phyloP scores from a whole-genome alignment of 1,140 invertebrate species.

The Cydia splendana region DNA sequence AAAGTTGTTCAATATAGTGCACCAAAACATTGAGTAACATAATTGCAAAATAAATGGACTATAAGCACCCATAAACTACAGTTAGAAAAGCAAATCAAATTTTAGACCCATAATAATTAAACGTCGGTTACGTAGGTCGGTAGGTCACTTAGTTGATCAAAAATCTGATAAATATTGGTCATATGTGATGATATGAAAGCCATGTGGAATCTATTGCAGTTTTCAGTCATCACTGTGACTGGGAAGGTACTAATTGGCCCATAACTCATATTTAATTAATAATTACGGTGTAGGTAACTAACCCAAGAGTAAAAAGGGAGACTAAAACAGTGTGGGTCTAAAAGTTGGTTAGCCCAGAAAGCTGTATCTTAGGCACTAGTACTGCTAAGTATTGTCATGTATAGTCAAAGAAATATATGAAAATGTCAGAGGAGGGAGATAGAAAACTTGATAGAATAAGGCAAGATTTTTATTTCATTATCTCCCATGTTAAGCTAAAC shows the following conservation, averaged over 20 bases:
- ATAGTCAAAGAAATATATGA: conserved; percentile 29
- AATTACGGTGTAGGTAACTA: too few relatives aligned
- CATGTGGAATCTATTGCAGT: too few relatives aligned
- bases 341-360: conserved; percentile 1
- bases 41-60: not conserved
- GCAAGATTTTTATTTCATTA: conserved; percentile 76
- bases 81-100: not conserved
- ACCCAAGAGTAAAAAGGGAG: not conserved
- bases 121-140: too few relatives aligned
- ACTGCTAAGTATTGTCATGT: conserved; percentile 19
- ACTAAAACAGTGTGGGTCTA: not conserved
- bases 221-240: not conserved
- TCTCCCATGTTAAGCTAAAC: conserved; percentile 62
- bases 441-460: conserved; percentile 69
- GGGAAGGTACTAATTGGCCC: too few relatives aligned
- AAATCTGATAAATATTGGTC: too few relatives aligned
- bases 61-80: not conserved
- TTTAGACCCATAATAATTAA: not conserved
- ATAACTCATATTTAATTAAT: too few relatives aligned
- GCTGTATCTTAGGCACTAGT: not conserved
- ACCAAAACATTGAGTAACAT: too few relatives aligned
- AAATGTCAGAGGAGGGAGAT: conserved; percentile 51
- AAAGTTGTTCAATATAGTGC: too few relatives aligned
- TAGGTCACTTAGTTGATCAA: too few relatives aligned
- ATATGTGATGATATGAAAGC: too few relatives aligned